Evolutionary conservation across 1,140 invertebrate species (phyloP), one percentile per base, ranked within the genome.

Genomic region (Hyphantria cunea): DNA sequence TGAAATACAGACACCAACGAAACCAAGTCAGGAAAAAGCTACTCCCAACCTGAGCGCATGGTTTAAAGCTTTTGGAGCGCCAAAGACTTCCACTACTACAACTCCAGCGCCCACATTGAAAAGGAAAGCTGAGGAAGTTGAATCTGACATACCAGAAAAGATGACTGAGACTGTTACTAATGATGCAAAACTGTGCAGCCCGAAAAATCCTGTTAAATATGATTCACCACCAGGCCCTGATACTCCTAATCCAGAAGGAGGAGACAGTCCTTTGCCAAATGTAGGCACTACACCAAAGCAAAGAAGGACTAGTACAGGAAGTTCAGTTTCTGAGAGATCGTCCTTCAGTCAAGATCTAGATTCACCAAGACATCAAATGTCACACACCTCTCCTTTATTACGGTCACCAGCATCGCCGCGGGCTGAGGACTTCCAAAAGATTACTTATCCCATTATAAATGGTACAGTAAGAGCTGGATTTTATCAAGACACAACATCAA

Each of bases 51-150:
- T 97, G 42, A 97, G 95, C 82, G 96, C 96, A 10, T 97, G 96
- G 96, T 96, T 97, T 53, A 97, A 97, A 88, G 96, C 96, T 0
- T 97, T 97, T 83, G 96, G 96, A 41, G 95, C 94, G 0, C 96
- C 96, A 6, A 97, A 93, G 82, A 92, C 72, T n/a, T 50, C 64
- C 6, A 9, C 74, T 25, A 31, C 67, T 44, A 59, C 54, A 32
- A 54, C 59, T 8, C 82, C 90, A 45, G 58, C 44, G 5, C 80
- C 90, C 6, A 92, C 7, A 39, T 9, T 39, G n/a, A 39, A 92
- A 64, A 92, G 92, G 67, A 91, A 92, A 66, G 34, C 34, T 13
- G 86, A 89, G 25, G 86, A 90, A 50, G 56, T 52, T 33, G 90
- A 89, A 48, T 41, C 56, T 61, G 85, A 90, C 42, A 7, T 17